Evolutionary conservation across 2,113 vertebrate species (phyloP).

Genomic region (Podiceps cristatus): DNA sequence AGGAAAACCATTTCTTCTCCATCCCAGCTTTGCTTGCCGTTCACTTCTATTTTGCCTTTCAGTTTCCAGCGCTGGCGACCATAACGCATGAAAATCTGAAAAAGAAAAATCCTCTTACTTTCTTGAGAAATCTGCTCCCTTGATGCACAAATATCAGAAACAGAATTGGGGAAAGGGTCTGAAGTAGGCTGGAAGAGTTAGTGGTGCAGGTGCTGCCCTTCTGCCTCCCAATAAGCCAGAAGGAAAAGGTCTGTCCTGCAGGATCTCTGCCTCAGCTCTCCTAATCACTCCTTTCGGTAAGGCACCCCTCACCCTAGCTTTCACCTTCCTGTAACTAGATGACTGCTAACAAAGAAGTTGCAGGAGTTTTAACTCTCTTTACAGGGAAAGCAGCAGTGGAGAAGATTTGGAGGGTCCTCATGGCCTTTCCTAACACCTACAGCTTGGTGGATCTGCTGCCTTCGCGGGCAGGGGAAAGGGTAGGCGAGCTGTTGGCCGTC

Average conservation of each 20-base stretch:
- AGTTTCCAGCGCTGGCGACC: constrained; percentile 97
- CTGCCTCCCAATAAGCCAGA: fast-evolving
- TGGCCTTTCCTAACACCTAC: not conserved
- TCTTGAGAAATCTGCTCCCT: not conserved
- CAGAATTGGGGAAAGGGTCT: not conserved
- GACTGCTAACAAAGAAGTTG: not conserved
- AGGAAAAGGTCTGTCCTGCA: not conserved
- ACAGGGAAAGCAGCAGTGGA: not conserved
- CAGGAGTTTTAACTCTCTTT: not conserved
- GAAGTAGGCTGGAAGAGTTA: not conserved
- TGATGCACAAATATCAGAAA: not conserved
- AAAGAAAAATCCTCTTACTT: not conserved
- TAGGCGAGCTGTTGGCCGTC: not conserved
- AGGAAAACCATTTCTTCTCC: constrained; percentile 94
- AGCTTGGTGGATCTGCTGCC: not conserved
- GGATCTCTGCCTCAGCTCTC: not conserved
- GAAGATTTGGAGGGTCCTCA: fast-evolving
- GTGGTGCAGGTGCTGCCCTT: not conserved
- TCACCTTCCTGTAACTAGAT: not conserved
- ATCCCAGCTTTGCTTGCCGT: constrained; percentile 97
- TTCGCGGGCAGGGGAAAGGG: not conserved
- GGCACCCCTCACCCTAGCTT: not conserved
- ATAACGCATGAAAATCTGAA: constrained; percentile 95
- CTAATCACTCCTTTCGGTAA: not conserved
- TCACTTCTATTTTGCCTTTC: constrained; percentile 95